Evolutionary conservation across 2,888 invertebrate species (phyloP), one percentile per base, ranked within the genome.

Genomic region (Loripinus fragilis): DNA sequence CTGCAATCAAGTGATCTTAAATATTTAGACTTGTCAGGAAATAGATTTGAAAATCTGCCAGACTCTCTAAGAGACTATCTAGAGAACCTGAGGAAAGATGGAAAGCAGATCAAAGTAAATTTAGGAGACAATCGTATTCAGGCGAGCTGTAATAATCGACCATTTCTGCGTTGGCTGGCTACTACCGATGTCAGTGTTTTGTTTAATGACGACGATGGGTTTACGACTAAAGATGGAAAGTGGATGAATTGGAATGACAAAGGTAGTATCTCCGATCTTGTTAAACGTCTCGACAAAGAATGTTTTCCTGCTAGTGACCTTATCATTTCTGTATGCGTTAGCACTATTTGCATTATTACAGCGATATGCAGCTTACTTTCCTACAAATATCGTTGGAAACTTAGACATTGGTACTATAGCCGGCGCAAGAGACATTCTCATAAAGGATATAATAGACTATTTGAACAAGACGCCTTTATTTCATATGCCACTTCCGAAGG

Each of bases 391-490:
- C 73, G 83, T 2, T 85, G 81, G 83, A 80, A 81, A 71, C 28
- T 85, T 12, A 48, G 81, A 20, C 79, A 85, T 50, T 12, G 73
- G n/a, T 85, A 78, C 38, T 82, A 81, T 65, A 80, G 67, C 17
- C 64, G 74, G 15, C 68, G 72, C 8, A 28, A 72, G 23, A 50
- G 78, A 55, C 74, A 77, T 28, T 30, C 20, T 1, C 55, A 67
- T 30, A 48, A 65, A 38, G 81, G 81, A 1, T 83, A 75, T 64
- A 77, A 83, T 20, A 52, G 76, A 15, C 17, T 85, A 23, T 85
- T 79, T 65, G 76, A 71, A 20, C 70, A 74, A 33, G 83, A 85
- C 52, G 85, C 78, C 0, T 81, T 83, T 48, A 68, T 85, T 15
- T 83, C 80, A 0, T 83, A 85, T 52, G 45, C 79, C 7, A 74